phyloP scores from a whole-genome alignment of 2,888 invertebrate genomes.

The Hanleya hanleyi region DNA sequence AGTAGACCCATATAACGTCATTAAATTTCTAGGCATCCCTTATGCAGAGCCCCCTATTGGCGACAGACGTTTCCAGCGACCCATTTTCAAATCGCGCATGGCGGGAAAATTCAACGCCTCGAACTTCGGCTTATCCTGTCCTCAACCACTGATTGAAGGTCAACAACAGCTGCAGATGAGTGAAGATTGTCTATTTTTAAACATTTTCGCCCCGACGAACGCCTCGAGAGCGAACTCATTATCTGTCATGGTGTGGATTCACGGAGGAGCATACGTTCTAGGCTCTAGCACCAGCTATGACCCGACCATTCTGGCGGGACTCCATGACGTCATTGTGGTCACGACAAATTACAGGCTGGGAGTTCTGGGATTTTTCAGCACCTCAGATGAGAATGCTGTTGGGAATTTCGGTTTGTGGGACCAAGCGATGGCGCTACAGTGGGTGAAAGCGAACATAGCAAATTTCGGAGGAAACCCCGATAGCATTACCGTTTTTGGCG shows the following conservation, averaged over 20 bases:
- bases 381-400: slow-evolving; percentile 35
- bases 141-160: slow-evolving; percentile 9
- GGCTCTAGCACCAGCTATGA: slow-evolving; percentile 19
- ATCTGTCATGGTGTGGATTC: slow-evolving; percentile 34
- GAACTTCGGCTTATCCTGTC: slow-evolving; percentile 29
- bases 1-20: background rate
- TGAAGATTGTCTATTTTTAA: slow-evolving; percentile 30
- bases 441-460: slow-evolving; percentile 58
- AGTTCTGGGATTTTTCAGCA: slow-evolving; percentile 26
- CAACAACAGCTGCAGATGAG: slow-evolving; percentile 2
- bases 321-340: slow-evolving; percentile 30
- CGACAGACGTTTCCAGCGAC: slow-evolving; percentile 22
- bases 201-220: slow-evolving; percentile 25
- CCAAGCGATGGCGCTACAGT: slow-evolving; percentile 64
- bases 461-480: slow-evolving; percentile 63
- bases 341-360: slow-evolving; percentile 32
- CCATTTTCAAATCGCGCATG: slow-evolving; percentile 10
- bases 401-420: slow-evolving; percentile 70
- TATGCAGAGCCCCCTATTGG: slow-evolving; percentile 29
- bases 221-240: background rate
- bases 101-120: slow-evolving; percentile 26
- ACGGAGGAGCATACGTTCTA: slow-evolving; percentile 26
- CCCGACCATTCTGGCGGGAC: slow-evolving; percentile 12
- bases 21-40: slow-evolving; percentile 32
- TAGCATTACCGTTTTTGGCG: slow-evolving; percentile 59